Conservation (phyloP, 2,113 vertebrate genomes). For the Lampris megalopsis region DNA sequence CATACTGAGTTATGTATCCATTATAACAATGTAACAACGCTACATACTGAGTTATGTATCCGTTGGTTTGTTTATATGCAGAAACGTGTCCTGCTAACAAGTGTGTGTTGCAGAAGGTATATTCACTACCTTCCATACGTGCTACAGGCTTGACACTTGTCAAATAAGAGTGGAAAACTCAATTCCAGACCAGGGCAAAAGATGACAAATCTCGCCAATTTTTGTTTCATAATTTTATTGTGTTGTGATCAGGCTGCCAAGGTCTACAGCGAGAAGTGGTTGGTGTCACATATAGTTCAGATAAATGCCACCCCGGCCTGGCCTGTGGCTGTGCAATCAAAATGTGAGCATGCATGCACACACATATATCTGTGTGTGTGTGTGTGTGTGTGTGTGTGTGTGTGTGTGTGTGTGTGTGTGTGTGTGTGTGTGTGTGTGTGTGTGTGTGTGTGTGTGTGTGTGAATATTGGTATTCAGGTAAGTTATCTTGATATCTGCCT, state of each 20-base stretch:
- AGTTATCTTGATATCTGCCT: too few relatives aligned
- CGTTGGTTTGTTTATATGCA: too few relatives aligned
- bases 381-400: slow-evolving; percentile 3
- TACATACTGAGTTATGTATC: too few relatives aligned
- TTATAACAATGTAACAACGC: too few relatives aligned
- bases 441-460: slow-evolving; percentile 16
- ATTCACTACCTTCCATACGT: not conserved
- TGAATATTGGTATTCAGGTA: not conserved
- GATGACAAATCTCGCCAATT: slow-evolving; percentile 5
- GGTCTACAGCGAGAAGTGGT: slow-evolving; percentile 36
- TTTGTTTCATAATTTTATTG: slow-evolving; percentile 26
- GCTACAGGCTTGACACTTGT: slow-evolving; percentile 12
- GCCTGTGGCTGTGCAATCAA: not conserved
- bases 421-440: not conserved
- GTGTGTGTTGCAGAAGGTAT: too few relatives aligned
- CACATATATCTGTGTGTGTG: not conserved
- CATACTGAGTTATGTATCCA: too few relatives aligned
- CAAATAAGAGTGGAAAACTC: too few relatives aligned
- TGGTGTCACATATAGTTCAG: slow-evolving; percentile 41
- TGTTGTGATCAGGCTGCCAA: slow-evolving; percentile 27
- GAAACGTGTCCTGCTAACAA: too few relatives aligned
- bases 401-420: slow-evolving; percentile 16
- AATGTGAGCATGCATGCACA: too few relatives aligned
- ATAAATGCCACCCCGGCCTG: slow-evolving; percentile 31
- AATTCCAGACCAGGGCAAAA: slow-evolving; percentile 38